These are phyloP conservation scores for Manis pentadactyla DNA, from an alignment of 2,797 vertebrate species.

Conservation along the genomic window DNA sequence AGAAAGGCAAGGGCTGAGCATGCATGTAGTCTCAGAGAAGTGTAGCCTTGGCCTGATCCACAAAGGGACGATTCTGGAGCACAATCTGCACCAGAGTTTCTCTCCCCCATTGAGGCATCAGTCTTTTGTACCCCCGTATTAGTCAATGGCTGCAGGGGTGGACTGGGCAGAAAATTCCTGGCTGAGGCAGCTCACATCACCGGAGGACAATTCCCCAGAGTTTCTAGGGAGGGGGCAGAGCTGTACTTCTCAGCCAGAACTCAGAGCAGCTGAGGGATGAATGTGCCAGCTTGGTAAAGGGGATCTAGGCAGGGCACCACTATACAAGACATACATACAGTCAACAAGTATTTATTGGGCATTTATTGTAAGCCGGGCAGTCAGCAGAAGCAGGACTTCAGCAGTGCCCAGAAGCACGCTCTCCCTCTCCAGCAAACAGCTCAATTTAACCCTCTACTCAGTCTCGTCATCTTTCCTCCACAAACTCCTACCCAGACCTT, in stretches of 20 bases:
- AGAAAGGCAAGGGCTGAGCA: neutral
- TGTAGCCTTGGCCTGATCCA: neutral
- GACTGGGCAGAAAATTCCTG: neutral
- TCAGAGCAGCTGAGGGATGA: neutral
- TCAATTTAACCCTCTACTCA: neutral
- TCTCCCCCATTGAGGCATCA: neutral
- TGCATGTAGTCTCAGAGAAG: neutral
- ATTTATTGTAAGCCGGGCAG: constrained; percentile 36
- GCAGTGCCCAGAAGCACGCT: neutral
- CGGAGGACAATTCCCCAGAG: neutral
- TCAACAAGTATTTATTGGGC: neutral
- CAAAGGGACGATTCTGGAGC: neutral
- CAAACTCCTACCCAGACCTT: neutral
- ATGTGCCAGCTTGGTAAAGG: neutral
- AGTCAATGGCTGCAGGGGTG: neutral
- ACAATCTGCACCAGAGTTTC: neutral
- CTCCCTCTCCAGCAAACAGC: neutral
- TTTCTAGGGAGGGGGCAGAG: neutral
- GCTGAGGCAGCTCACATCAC: neutral
- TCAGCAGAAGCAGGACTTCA: constrained; percentile 37
- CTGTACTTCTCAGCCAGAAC: neutral
- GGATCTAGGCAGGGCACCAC: neutral
- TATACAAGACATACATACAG: neutral
- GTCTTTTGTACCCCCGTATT: neutral
- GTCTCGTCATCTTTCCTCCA: neutral